Evolutionary conservation across 2,113 vertebrate species (phyloP), one percentile per base, ranked within the genome.

Genomic region (Rhombomys opimus): DNA sequence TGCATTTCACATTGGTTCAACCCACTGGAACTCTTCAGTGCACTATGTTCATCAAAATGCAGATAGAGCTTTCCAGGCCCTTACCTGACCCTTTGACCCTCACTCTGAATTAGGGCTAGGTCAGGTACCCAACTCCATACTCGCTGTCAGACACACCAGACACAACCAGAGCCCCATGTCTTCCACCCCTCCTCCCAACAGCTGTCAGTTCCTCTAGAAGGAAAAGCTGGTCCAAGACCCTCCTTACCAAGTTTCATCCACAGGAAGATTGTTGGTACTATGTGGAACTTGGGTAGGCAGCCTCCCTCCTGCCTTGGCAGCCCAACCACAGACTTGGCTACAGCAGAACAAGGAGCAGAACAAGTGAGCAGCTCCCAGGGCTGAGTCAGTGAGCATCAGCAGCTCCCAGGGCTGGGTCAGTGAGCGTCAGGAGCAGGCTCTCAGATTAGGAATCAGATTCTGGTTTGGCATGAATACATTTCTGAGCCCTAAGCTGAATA

Each of bases 1-100:
- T 70, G 88, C 52, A 94, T 70, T 77, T 65, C 86, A 73, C 89
- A 18, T n/a, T 72, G n/a, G 32, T 35, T 30, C 91, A 88, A 32
- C 63, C 94, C 54, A 6, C 30, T 61, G 65, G 86, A 92, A 72
- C 73, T 95, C 94, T 96, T 41, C 96, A 97, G n/a, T 81, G 96
- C 78, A 78, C 80, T 54, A 5, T 25, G 38, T 50, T 50, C 91
- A 32, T 80, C 93, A 94, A 84, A 46, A 95, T 70, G 52, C 72
- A 9, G 87, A 90, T 90, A 67, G 70, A 63, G 10, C 88, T 97
- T 67, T 87, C 41, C 38, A 91, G 80, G 63, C 85, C 97, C 65
- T 59, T 1, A 7, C 41, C 12, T 46, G 10, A 2, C 50, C 65
- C 52, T 32, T 7, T 23, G 1, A 12, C 32, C 27, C 38, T 27